phyloP scores from a whole-genome alignment of 2,113 vertebrate species.

The Pagrus major region DNA sequence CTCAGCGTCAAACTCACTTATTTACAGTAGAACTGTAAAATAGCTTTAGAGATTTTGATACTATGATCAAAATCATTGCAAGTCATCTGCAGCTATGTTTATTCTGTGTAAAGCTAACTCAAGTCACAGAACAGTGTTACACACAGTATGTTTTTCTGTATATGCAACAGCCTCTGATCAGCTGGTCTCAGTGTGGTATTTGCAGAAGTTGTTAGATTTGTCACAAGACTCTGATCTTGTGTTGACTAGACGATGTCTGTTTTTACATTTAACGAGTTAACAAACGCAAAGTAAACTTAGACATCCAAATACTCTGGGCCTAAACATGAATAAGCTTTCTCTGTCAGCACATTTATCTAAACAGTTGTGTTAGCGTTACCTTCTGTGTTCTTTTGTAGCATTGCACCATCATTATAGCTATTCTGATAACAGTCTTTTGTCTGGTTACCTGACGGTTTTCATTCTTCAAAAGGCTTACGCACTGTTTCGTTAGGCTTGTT shows the following conservation, averaged over 20 bases:
- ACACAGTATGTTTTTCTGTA: conserved; percentile 29
- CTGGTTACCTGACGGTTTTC: neutral
- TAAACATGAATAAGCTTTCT: conserved; percentile 21
- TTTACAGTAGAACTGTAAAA: conserved; percentile 23
- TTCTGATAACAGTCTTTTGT: conserved; percentile 11
- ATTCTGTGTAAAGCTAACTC: conserved; percentile 12
- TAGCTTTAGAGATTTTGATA: conserved; percentile 24
- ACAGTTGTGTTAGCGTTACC: conserved; percentile 2
- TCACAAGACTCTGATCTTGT: conserved; percentile 19
- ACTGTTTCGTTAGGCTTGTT: conserved; percentile 40
- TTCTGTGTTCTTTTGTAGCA: conserved; percentile 18
- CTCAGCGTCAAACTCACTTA: neutral
- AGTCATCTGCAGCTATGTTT: neutral
- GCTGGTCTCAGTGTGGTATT: conserved; percentile 4
- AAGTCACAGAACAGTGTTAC: conserved; percentile 5
- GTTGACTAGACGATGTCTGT: neutral
- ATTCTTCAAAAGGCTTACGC: conserved; percentile 19
- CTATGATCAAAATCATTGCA: conserved; percentile 7
- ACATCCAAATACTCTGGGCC: conserved; percentile 1
- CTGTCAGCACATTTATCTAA: neutral
- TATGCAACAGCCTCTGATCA: conserved; percentile 8
- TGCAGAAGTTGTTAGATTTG: conserved; percentile 15
- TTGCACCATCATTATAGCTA: conserved; percentile 15
- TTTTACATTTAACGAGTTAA: conserved; percentile 16
- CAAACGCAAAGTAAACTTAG: conserved; percentile 12